A percentile compares a stretch with the other conserved stretches of the same genome.
phyloP scores from a whole-genome alignment of 2,113 vertebrate species.

The Notiomystis cincta region DNA sequence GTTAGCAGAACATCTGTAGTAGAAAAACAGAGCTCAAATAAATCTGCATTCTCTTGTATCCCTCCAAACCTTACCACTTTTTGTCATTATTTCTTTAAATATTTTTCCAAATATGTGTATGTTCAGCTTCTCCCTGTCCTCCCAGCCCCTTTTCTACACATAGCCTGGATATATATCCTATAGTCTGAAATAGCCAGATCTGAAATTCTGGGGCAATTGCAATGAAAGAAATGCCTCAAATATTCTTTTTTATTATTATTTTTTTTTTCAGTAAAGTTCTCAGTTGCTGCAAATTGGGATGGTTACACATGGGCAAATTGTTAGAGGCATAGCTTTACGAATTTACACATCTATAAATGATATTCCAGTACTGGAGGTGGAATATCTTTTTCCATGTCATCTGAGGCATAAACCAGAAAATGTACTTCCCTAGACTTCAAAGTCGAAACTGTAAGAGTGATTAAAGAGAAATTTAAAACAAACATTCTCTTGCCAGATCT shows the following conservation, averaged over 20 bases:
- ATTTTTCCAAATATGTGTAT: conserved; percentile 7
- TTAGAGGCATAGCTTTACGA: conserved; percentile 23
- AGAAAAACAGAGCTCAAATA: conserved; percentile 43
- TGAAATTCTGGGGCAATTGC: not conserved
- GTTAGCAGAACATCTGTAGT: conserved; percentile 51
- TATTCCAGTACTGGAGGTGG: conserved; percentile 49
- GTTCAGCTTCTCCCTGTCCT: not conserved
- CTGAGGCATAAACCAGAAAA: conserved; percentile 50
- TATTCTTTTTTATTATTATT: not conserved
- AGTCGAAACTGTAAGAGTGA: conserved; percentile 35
- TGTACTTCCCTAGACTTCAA: conserved; percentile 50
- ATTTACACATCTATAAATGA: conserved; percentile 52
- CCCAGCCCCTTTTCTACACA: not conserved
- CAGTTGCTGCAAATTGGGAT: not conserved
- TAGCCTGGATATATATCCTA: not conserved
- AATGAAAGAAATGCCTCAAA: not conserved
- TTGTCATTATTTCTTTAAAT: conserved; percentile 31
- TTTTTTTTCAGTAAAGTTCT: not conserved
- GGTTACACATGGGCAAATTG: conserved; percentile 25
- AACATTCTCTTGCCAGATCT: conserved; percentile 39
- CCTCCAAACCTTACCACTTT: not conserved
- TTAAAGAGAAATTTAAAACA: conserved; percentile 62
- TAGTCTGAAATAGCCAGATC: not conserved
- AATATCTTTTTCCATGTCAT: conserved; percentile 61
- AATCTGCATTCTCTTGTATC: not conserved